Conservation (phyloP, 2,888 invertebrate genomes). For the Timandra comae region DNA sequence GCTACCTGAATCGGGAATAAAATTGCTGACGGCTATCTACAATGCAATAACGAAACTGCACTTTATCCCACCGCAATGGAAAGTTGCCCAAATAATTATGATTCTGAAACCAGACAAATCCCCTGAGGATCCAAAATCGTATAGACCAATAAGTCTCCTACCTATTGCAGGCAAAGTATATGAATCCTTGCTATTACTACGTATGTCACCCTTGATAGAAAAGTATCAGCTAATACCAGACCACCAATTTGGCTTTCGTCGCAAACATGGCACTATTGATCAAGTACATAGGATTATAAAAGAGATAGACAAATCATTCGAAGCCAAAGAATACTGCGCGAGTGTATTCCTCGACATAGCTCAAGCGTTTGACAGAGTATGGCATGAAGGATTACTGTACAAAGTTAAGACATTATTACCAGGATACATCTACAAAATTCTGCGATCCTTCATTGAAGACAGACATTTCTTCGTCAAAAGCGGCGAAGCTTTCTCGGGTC, state of each 20-base stretch:
- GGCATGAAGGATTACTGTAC: constrained; percentile 14
- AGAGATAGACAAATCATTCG: constrained; percentile 2
- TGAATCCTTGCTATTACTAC: constrained; percentile 6
- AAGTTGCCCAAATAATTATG: constrained; percentile 6
- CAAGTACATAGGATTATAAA: constrained; percentile 4
- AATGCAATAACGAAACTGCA: constrained; percentile 4
- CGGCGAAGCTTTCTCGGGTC: too few species aligned
- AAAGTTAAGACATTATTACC: constrained; percentile 12
- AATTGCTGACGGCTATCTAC: neutral
- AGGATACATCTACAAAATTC: constrained; percentile 1
- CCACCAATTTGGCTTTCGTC: constrained; percentile 10
- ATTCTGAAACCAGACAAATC: constrained; percentile 7
- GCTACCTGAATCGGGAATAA: constrained; percentile 4
- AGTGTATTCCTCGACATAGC: constrained; percentile 5
- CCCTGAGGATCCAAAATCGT: constrained; percentile 3
- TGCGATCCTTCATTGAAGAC: constrained; percentile 9
- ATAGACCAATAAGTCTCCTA: constrained; percentile 10
- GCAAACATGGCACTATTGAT: neutral
- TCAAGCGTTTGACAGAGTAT: constrained; percentile 24
- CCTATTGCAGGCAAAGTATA: constrained; percentile 6
- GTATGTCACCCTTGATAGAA: constrained; percentile 2
- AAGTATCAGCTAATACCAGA: constrained; percentile 3
- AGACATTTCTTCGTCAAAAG: constrained; percentile 6
- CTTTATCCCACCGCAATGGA: constrained; percentile 6
- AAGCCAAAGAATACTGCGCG: constrained; percentile 5